A percentile compares a stretch with the other conserved stretches of the same genome.
These are phyloP conservation scores for Protula sp. DNA, from an alignment of 2,888 invertebrate species.

Conservation along the genomic window DNA sequence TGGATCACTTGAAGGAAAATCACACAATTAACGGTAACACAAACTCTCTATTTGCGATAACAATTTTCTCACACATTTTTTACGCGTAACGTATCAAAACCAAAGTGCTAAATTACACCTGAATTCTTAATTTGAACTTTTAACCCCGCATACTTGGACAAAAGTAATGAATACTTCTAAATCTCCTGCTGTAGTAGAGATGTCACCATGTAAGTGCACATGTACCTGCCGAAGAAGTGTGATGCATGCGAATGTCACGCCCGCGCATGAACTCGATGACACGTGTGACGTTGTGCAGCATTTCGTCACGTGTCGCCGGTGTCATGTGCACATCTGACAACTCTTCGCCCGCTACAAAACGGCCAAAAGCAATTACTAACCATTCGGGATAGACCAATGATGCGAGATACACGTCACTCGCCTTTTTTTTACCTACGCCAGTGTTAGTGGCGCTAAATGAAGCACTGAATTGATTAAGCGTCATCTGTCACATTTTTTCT, in stretches of 20 bases:
- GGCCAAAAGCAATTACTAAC: not conserved
- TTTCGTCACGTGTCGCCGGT: slow-evolving; percentile 43
- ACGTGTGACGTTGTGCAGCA: slow-evolving; percentile 52
- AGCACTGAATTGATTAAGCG: too few species aligned
- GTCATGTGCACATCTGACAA: slow-evolving; percentile 43
- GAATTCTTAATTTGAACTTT: too few species aligned
- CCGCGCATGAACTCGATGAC: slow-evolving; percentile 53
- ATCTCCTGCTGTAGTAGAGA: too few species aligned
- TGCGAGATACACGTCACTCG: too few species aligned
- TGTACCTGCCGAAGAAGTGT: slow-evolving; percentile 46
- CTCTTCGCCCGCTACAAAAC: slow-evolving; percentile 44
- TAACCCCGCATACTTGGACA: too few species aligned
- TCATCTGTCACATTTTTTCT: too few species aligned
- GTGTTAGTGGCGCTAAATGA: too few species aligned
- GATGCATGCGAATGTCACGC: slow-evolving; percentile 53
- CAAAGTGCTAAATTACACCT: not conserved
- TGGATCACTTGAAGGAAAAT: not conserved
- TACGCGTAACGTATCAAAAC: not conserved
- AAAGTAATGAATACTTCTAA: too few species aligned
- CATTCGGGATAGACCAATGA: not conserved
- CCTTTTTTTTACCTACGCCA: too few species aligned
- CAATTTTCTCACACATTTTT: not conserved
- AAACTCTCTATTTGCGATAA: not conserved
- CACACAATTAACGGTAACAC: not conserved
- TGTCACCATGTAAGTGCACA: too few species aligned